Conservation (phyloP, 1,140 invertebrate genomes). For the Drosophila kanapiae region DNA sequence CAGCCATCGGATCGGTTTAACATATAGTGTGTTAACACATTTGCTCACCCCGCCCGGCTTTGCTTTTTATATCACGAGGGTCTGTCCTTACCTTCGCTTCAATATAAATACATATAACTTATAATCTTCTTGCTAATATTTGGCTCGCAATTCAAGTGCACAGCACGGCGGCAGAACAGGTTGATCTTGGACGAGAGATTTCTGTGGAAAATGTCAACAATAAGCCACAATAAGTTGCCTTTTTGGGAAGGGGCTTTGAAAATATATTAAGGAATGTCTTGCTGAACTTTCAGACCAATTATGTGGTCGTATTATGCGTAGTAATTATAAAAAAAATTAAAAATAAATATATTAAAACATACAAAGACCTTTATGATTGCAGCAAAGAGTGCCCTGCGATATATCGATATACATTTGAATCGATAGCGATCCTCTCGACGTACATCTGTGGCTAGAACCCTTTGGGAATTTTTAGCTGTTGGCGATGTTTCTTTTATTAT, state of each 20-base stretch:
- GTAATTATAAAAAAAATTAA: neutral
- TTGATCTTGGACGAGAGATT: conserved; percentile 36
- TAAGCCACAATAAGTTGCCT: neutral
- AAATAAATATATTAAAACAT: no score
- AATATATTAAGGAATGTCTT: neutral
- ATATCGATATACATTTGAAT: no score
- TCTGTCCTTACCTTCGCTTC: conserved; percentile 44
- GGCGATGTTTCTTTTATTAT: neutral
- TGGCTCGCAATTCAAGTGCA: conserved; percentile 32
- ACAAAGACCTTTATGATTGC: no score
- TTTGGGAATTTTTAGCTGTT: neutral
- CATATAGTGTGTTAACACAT: conserved; percentile 42
- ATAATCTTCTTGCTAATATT: conserved; percentile 50
- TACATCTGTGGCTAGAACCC: neutral
- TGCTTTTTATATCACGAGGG: conserved; percentile 2
- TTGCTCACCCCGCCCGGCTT: conserved; percentile 31
- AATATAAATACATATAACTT: conserved; percentile 23
- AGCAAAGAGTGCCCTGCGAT: no score
- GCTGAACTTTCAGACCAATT: neutral
- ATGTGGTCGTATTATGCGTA: neutral
- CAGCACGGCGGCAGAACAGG: neutral
- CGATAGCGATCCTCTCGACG: no score
- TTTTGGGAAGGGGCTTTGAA: neutral
- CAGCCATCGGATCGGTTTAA: conserved; percentile 61
- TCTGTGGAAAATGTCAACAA: conserved; percentile 11